Base-by-base conservation (phyloP, 2,113 vertebrate species). In the Merops nubicus region DNA sequence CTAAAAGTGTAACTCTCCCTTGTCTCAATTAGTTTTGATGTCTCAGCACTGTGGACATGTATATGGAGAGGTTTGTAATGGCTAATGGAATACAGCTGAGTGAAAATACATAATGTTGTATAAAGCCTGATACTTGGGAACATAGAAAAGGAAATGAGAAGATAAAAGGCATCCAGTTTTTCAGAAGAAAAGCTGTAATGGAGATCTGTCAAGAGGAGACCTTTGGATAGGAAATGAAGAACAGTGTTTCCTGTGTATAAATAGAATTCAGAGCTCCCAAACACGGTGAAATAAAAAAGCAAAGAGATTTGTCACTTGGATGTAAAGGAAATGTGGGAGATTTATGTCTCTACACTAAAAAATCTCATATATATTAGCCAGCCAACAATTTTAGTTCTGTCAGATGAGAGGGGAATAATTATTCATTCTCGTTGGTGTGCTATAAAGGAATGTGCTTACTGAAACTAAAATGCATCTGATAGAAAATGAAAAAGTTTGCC, bases 51-150 rank as follows among this genome's bases (percentile, higher is more conserved):
- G 47, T 72, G 57, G 56, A 53, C 34, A 20, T 0, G 3, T 59
- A 28, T 25, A 33, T 0, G 1, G 47, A 87, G 29, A 36, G 43
- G 40, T 76, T 91, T 19, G 3, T 85, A 51, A 85, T 12, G 62
- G 34, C 17, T 97, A 95, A 93, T 93, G 76, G 87, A 90, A 94
- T 90, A 82, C 36, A 92, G 77, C 54, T 94, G 91, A 91, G 26
- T 73, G 60, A 92, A 94, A 93, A 94, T 64, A 70, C 25, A 20
- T 79, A 45, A 14, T 88, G 45, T 40, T 95, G 28, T 47, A 33
- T 62, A 50, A 76, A 85, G 88, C 50, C 28, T 48, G 57, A 85
- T 85, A 85, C 20, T 82, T 57, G 57, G 53, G 36, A 96, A 67
- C 65, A 42, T 33, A 33, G 23, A 51, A 68, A 88, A 75, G 26